A percentile compares a stretch with the other conserved stretches of the same genome.
These are phyloP conservation scores for Gymnogyps californianus DNA, from an alignment of 2,113 vertebrate species.

Conservation along the genomic window DNA sequence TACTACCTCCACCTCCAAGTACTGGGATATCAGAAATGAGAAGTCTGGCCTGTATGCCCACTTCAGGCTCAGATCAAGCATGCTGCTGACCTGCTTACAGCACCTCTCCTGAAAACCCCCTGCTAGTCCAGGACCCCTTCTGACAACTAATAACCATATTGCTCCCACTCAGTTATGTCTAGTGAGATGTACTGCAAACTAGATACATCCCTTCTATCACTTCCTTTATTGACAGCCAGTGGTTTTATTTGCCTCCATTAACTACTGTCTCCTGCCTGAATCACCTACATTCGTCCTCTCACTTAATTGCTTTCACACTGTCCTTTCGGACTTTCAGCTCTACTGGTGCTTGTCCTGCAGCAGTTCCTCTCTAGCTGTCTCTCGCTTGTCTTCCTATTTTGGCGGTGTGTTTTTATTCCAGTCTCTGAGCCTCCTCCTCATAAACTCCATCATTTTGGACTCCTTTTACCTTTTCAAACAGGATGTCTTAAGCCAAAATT, in stretches of 20 bases:
- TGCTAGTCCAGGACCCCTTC: not conserved
- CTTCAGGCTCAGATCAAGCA: not conserved
- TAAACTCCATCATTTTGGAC: not conserved
- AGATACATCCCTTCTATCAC: not conserved
- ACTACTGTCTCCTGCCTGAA: not conserved
- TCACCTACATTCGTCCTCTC: not conserved
- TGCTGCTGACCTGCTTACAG: not conserved
- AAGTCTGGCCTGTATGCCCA: not conserved
- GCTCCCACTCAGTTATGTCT: not conserved
- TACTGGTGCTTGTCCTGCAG: not conserved
- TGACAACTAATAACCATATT: not conserved
- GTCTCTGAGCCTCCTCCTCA: not conserved
- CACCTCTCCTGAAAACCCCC: not conserved
- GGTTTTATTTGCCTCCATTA: not conserved
- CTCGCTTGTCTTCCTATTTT: not conserved
- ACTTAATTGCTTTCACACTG: not conserved
- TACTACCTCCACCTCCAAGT: not conserved
- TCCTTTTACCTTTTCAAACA: slow-evolving; percentile 24
- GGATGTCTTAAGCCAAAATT: not conserved
- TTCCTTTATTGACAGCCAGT: not conserved
- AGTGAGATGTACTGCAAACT: not conserved
- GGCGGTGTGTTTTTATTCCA: not conserved
- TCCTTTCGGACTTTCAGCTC: not conserved
- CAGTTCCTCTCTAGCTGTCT: not conserved
- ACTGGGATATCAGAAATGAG: not conserved